Evolutionary conservation across 2,797 vertebrate species (phyloP), one percentile per base, ranked within the genome.

Genomic region (Pseudochirops cupreus): DNA sequence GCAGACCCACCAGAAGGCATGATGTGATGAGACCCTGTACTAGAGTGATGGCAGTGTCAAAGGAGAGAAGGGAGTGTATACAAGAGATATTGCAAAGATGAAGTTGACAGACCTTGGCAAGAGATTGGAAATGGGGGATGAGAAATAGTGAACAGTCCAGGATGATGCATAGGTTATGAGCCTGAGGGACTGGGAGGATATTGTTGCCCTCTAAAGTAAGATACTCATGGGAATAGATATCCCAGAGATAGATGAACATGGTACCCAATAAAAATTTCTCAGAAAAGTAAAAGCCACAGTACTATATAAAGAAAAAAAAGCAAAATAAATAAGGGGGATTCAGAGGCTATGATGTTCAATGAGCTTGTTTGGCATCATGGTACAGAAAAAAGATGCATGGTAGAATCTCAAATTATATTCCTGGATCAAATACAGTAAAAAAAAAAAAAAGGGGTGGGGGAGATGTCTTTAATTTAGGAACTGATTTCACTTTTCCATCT

Each of bases 381-480:
- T 59, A 31, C 58, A 31, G 29, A 59, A 59, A 28, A 59, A 59
- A 59, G 58, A 59, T 59, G 58, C 28, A 59, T 31, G 29, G 59
- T 33, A 62, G 59, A 62, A 21, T 74, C 16, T 67, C n/a, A 39
- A 74, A 74, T 39, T 74, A 74, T 39, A 39, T 39, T 74, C 33
- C 14, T 6, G 33, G 33, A 18, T 74, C 33, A 74, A 74, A n/a
- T 0, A 74, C 1, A n/a, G 33, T n/a, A 74, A 74, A 74, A 67
- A 90, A 62, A 74, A 74, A 91, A 91, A 24, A 18, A 24, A 1
- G 10, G 53, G 53, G 53, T 4, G 53, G 53, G 56, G 62, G 93
- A 53, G 90, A 94, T 87, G 26, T 54, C 14, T 90, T 90, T 92
- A 62, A 56, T 94, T 46, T 57, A 33, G 4, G 56, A 57, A 94